Percentiles rank a stretch among this genome's conserved stretches.
Evolutionary conservation across 2,888 invertebrate genomes (phyloP).

Genomic region (Coelopa pilipes): DNA sequence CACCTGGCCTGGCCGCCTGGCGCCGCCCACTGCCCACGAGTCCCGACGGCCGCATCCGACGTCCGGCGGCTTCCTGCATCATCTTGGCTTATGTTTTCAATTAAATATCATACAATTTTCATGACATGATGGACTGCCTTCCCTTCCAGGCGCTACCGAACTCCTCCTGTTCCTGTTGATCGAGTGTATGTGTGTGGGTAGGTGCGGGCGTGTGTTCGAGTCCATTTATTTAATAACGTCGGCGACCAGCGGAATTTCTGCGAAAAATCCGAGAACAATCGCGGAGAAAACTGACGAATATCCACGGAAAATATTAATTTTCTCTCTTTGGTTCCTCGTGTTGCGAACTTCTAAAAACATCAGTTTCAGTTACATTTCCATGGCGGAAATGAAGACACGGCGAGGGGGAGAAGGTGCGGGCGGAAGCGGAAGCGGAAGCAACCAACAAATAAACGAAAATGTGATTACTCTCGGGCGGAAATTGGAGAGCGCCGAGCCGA

Average conservation of each 20-base stretch:
- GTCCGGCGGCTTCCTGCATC: constrained; percentile 7
- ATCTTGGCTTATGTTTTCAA: constrained; percentile 63
- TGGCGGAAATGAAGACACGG: constrained; percentile 30
- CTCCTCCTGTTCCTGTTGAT: constrained; percentile 10
- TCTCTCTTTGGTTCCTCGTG: constrained; percentile 46
- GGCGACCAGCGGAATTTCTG: constrained; percentile 43
- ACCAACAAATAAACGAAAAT: constrained; percentile 19
- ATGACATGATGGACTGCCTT: constrained; percentile 62
- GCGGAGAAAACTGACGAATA: constrained; percentile 27
- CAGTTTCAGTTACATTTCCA: constrained; percentile 36
- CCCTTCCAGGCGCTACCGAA: constrained; percentile 43
- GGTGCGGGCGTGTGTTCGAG: constrained; percentile 14
- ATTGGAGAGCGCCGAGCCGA: neutral
- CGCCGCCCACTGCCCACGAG: neutral
- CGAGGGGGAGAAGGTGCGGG: constrained; percentile 17
- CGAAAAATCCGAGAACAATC: neutral
- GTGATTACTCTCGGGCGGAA: constrained; percentile 17
- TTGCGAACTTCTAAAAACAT: constrained; percentile 31
- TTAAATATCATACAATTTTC: constrained; percentile 64
- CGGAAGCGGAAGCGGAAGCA: constrained; percentile 9
- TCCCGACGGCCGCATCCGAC: neutral
- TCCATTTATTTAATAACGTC: constrained; percentile 58
- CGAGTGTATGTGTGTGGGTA: constrained; percentile 23
- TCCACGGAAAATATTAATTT: constrained; percentile 44
- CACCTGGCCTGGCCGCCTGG: neutral